Percentiles rank a stretch among this genome's conserved stretches.
Conservation (phyloP, 1,140 invertebrate species). For the Neotoxoptera formosana region DNA sequence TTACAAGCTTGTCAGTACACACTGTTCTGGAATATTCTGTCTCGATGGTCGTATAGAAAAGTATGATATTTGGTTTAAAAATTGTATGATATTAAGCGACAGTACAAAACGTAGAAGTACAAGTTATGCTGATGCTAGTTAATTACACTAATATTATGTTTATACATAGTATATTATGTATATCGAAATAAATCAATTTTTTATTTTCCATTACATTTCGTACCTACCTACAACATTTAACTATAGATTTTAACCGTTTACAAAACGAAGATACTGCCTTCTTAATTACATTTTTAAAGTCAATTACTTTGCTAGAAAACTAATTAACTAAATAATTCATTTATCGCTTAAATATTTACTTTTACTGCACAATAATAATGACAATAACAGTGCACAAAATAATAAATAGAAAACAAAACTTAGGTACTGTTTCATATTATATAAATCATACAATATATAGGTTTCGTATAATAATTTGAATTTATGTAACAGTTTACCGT, state of each 20-base stretch:
- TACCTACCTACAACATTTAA: background rate
- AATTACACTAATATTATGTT: no score
- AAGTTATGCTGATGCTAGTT: background rate
- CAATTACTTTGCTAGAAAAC: background rate
- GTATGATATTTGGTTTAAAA: no score
- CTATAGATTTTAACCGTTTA: background rate
- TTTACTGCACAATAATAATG: background rate
- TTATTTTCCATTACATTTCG: background rate
- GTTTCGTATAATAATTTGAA: background rate
- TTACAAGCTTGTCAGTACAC: background rate
- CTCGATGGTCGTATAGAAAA: no score
- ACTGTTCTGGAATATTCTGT: background rate
- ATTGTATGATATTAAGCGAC: no score
- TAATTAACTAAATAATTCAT: background rate
- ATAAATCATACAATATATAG: background rate
- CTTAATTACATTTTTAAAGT: background rate
- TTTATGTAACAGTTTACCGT: background rate
- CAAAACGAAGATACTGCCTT: background rate
- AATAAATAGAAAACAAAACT: background rate
- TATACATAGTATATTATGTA: background rate
- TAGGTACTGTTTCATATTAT: background rate
- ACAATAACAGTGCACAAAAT: background rate
- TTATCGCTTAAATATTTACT: background rate
- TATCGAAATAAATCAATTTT: background rate
- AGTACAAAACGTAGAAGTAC: background rate